Percentiles rank a stretch among this genome's conserved stretches.
Conservation (phyloP, 2,797 vertebrate genomes). For the Psittacula echo region DNA sequence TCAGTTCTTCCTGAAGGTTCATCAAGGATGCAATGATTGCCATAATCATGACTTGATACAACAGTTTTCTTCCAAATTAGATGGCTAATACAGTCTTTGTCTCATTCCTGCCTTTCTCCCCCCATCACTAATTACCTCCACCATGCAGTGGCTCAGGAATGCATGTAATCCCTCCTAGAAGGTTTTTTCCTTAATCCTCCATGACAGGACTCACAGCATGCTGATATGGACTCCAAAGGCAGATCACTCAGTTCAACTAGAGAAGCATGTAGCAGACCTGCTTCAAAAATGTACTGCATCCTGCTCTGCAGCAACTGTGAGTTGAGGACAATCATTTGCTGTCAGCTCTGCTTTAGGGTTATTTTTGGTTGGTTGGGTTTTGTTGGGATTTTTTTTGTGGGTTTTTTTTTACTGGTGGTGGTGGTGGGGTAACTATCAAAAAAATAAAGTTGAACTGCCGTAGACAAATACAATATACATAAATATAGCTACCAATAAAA, state of each 20-base stretch:
- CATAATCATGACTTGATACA: slow-evolving; percentile 50
- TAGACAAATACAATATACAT: neutral
- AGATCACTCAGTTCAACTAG: neutral
- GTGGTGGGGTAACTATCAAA: neutral
- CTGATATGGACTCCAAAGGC: slow-evolving; percentile 41
- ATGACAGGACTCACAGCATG: slow-evolving; percentile 32
- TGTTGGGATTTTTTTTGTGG: neutral
- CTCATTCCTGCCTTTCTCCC: neutral
- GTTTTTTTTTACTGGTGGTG: too few relatives aligned
- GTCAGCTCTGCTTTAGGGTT: neutral
- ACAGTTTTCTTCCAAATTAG: slow-evolving; percentile 60
- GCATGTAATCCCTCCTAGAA: slow-evolving; percentile 42
- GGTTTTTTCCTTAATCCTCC: slow-evolving; percentile 42
- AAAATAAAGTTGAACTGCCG: neutral
- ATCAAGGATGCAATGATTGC: slow-evolving; percentile 18
- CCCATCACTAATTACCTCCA: slow-evolving; percentile 49
- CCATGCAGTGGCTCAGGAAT: slow-evolving; percentile 48
- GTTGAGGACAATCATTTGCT: neutral
- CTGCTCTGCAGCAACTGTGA: neutral
- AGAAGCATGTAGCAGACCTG: neutral
- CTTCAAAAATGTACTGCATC: neutral
- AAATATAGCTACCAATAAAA: neutral
- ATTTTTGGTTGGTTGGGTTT: neutral
- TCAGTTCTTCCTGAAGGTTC: slow-evolving; percentile 25
- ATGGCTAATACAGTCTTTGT: slow-evolving; percentile 29